Conservation (phyloP, 2,888 invertebrate genomes). For the Itoplectis maculator region DNA sequence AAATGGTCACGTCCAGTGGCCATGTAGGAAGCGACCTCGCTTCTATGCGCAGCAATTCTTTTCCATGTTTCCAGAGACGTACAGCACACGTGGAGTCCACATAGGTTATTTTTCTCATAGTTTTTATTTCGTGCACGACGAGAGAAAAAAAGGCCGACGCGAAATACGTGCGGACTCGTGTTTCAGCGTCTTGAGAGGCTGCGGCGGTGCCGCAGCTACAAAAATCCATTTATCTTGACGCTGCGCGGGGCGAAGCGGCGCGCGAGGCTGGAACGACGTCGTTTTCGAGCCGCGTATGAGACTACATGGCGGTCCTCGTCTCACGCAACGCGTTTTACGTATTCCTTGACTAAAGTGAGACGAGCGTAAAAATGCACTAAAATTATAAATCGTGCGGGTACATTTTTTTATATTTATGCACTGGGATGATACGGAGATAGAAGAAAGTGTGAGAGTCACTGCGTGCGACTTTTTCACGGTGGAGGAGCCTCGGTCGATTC, state of each 20-base stretch:
- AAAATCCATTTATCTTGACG: constrained; percentile 65
- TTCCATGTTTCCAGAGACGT: constrained; percentile 4
- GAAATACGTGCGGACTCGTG: constrained; percentile 31
- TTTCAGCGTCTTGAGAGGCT: constrained; percentile 12
- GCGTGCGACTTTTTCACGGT: constrained; percentile 11
- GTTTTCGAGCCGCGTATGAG: constrained; percentile 28
- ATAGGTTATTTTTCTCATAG: background rate
- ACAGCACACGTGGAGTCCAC: constrained; percentile 7
- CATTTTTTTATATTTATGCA: background rate
- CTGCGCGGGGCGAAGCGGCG: constrained; percentile 26
- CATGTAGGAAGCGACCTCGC: constrained; percentile 18
- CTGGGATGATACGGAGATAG: background rate
- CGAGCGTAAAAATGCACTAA: background rate
- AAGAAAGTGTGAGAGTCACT: constrained; percentile 16
- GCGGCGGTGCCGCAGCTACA: constrained; percentile 50
- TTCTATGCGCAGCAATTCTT: constrained; percentile 44
- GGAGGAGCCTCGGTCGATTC: constrained; percentile 3
- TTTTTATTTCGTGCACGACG: constrained; percentile 8
- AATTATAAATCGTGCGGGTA: background rate
- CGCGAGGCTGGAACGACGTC: constrained; percentile 29
- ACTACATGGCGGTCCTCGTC: background rate
- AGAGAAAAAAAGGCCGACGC: constrained; percentile 20
- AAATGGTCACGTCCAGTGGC: constrained; percentile 20
- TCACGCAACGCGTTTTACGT: background rate
- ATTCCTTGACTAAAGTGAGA: background rate